Evolutionary conservation across 2,113 vertebrate species (phyloP).

Genomic region (Catharus minimus): DNA sequence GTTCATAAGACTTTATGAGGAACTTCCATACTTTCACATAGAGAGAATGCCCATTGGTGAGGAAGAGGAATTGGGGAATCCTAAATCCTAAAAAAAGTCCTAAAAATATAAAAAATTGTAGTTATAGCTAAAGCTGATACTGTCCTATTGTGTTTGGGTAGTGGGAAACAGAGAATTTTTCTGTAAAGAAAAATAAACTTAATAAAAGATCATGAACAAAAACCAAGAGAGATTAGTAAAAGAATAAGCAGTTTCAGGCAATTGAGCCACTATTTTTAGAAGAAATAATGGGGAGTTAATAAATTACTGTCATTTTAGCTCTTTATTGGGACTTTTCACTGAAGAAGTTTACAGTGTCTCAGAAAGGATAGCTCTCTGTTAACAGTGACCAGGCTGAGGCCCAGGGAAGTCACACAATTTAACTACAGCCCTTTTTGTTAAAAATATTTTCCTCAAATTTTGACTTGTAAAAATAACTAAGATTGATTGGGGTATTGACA

Average conservation of each 20-base stretch:
- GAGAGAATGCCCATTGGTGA: neutral
- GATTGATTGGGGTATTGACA: neutral
- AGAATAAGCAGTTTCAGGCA: neutral
- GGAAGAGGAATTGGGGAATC: neutral
- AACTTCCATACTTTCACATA: neutral
- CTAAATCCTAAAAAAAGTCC: neutral
- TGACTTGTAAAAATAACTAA: neutral
- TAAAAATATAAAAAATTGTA: neutral
- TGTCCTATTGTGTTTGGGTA: neutral
- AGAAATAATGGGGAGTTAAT: neutral
- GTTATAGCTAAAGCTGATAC: neutral
- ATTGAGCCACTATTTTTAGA: neutral
- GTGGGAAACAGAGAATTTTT: neutral
- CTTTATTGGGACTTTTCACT: neutral
- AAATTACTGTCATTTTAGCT: neutral
- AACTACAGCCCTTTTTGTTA: neutral
- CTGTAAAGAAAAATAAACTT: neutral
- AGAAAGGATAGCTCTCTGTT: neutral
- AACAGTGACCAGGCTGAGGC: neutral
- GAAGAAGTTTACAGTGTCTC: neutral
- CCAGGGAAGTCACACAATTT: neutral
- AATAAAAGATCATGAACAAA: neutral
- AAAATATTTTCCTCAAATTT: neutral
- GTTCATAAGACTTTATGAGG: neutral
- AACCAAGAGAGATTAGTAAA: neutral